Evolutionary conservation across 2,797 vertebrate species (phyloP).

Genomic region (Phoxinus dragarum): DNA sequence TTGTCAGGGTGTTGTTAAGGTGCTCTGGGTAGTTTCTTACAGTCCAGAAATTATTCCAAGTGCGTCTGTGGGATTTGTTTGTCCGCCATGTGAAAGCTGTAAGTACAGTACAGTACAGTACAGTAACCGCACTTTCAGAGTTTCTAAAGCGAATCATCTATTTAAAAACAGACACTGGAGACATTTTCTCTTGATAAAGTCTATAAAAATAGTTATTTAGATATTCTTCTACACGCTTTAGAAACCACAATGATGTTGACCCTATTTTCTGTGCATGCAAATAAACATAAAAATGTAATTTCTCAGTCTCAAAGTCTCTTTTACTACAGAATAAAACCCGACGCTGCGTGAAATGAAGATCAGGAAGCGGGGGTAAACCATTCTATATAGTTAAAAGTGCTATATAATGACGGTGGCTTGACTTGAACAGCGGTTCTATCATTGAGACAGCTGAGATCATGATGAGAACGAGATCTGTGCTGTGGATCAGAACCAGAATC

Average conservation of each 20-base stretch:
- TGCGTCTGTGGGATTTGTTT: neutral
- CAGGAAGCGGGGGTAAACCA: conserved; percentile 19
- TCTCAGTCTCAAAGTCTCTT: too few species aligned
- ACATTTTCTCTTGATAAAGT: too few species aligned
- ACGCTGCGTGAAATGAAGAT: neutral
- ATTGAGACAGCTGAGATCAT: conserved; percentile 27
- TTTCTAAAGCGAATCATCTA: neutral
- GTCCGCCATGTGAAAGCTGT: neutral
- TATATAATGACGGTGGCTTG: too few species aligned
- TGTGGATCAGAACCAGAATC: neutral
- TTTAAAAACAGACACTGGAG: neutral
- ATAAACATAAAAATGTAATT: neutral
- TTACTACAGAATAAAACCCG: neutral
- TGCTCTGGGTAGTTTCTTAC: neutral
- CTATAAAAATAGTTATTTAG: neutral
- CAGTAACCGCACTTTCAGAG: neutral
- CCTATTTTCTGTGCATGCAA: too few species aligned
- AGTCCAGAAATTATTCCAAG: neutral
- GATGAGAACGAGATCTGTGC: conserved; percentile 43
- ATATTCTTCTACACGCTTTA: neutral
- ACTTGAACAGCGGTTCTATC: neutral
- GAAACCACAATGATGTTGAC: neutral
- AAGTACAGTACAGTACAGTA: neutral
- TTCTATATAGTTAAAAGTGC: too few species aligned
- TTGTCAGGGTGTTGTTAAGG: too few species aligned